These are phyloP conservation scores for Sus cebifrons DNA, from an alignment of 2,797 vertebrate genomes.

Conservation along the genomic window DNA sequence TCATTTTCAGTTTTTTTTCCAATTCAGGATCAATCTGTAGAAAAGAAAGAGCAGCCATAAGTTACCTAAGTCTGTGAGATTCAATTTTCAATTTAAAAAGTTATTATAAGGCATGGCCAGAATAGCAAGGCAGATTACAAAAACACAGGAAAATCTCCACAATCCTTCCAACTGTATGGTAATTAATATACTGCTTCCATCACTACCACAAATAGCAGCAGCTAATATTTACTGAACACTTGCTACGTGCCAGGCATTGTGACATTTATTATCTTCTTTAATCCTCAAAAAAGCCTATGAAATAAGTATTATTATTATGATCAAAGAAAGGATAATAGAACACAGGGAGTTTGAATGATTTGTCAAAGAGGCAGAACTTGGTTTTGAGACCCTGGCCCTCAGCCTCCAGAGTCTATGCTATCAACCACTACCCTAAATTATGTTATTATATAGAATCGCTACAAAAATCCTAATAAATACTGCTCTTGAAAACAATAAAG, in stretches of 20 bases:
- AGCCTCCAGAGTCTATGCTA: background rate
- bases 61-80: constrained; percentile 62
- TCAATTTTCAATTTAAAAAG: constrained; percentile 58
- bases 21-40: constrained; percentile 95
- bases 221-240: background rate
- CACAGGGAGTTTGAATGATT: background rate
- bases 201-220: background rate
- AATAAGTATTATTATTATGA: background rate
- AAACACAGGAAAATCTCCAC: background rate
- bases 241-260: background rate
- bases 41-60: constrained; percentile 75
- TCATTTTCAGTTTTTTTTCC: constrained; percentile 92
- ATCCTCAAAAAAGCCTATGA: background rate
- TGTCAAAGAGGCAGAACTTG: constrained; percentile 5
- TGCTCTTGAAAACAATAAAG: constrained; percentile 51
- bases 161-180: background rate
- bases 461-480: constrained; percentile 8
- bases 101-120: background rate
- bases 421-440: constrained; percentile 1
- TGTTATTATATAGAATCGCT: background rate
- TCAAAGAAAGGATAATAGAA: constrained; percentile 23
- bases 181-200: background rate
- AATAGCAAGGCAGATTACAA: background rate
- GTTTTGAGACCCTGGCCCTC: background rate
- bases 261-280: background rate